Evolutionary conservation across 2,113 vertebrate species (phyloP).

Genomic region (Salminus brasiliensis): DNA sequence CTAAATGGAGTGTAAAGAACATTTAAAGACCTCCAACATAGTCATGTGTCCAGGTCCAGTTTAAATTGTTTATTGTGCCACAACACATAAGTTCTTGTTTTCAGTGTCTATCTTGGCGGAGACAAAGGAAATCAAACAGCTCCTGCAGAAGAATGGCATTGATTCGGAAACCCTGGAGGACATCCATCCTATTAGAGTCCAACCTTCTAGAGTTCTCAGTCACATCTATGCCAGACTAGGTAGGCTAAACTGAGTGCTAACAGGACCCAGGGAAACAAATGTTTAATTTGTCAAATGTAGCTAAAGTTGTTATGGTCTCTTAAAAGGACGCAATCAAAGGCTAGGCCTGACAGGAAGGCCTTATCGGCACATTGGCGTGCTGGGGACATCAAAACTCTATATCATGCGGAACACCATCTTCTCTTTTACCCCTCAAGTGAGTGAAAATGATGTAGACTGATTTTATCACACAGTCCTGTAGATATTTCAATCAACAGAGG

Average conservation of each 20-base stretch:
- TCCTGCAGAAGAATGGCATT: constrained; percentile 83
- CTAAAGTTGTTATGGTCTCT: not conserved
- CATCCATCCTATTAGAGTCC: constrained; percentile 89
- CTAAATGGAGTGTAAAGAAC: too few species aligned
- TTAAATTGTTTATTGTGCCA: not conserved
- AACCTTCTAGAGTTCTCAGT: constrained; percentile 93
- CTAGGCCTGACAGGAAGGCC: constrained; percentile 90
- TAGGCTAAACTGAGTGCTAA: constrained; percentile 62
- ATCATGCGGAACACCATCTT: constrained; percentile 89
- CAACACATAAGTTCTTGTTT: not conserved
- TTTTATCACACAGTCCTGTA: not conserved
- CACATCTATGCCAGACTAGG: constrained; percentile 97
- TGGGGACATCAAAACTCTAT: constrained; percentile 95
- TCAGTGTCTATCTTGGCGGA: constrained; percentile 92
- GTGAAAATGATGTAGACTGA: not conserved
- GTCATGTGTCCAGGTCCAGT: too few species aligned
- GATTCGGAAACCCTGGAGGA: constrained; percentile 85
- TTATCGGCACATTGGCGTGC: constrained; percentile 89
- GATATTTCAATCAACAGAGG: not conserved
- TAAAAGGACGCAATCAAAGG: constrained; percentile 85
- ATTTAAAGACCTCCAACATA: too few species aligned
- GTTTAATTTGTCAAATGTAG: not conserved
- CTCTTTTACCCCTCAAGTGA: constrained; percentile 92
- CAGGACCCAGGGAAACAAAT: not conserved
- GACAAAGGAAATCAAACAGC: constrained; percentile 85